phyloP scores from a whole-genome alignment of 2,888 invertebrate genomes.

The Sialis fuliginosa region DNA sequence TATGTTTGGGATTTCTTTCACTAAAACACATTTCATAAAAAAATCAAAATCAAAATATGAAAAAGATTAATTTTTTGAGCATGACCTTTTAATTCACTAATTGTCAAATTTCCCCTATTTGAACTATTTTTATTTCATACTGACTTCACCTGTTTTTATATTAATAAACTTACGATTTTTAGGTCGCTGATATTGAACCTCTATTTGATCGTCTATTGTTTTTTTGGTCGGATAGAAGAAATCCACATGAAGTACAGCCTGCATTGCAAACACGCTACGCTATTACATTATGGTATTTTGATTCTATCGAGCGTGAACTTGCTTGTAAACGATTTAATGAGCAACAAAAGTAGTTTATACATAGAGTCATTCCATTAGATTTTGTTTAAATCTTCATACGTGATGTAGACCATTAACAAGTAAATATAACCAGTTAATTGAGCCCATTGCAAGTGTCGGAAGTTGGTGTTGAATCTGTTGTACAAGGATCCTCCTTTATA shows the following conservation, averaged over 20 bases:
- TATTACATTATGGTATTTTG: slow-evolving; percentile 86
- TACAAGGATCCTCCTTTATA: no score
- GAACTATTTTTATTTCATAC: not conserved
- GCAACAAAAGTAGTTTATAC: slow-evolving; percentile 25
- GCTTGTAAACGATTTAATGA: slow-evolving; percentile 42
- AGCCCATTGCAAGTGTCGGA: no score
- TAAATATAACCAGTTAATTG: no score
- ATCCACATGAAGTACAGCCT: slow-evolving; percentile 94
- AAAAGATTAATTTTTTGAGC: no score
- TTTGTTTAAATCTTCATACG: no score
- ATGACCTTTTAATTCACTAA: no score
- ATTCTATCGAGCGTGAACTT: slow-evolving; percentile 61
- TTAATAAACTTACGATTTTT: slow-evolving; percentile 9
- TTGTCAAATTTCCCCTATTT: not conserved
- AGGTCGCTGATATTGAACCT: slow-evolving; percentile 76
- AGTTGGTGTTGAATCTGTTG: no score
- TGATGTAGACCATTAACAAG: no score
- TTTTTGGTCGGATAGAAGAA: slow-evolving; percentile 94
- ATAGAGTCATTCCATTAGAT: not conserved
- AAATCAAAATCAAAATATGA: no score
- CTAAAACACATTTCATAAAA: no score
- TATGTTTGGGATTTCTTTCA: no score
- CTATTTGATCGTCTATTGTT: slow-evolving; percentile 84
- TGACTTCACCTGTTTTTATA: not conserved
- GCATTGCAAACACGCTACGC: slow-evolving; percentile 78